Percentiles rank a stretch among this genome's conserved stretches.
These are phyloP conservation scores for Aphelocoma californica DNA, from an alignment of 2,797 vertebrate genomes.

Conservation along the genomic window DNA sequence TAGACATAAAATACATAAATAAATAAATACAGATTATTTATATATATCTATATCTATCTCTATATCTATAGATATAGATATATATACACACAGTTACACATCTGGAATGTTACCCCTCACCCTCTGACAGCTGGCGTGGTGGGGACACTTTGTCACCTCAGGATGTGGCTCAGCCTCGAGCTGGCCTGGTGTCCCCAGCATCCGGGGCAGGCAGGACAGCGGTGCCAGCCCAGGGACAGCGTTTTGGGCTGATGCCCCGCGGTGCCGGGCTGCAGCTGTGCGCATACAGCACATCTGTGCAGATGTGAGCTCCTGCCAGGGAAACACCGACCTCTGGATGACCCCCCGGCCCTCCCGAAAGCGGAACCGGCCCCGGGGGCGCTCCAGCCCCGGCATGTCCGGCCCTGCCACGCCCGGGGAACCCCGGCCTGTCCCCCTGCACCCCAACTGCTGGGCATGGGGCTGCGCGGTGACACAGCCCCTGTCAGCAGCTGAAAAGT, in stretches of 20 bases:
- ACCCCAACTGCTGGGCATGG: background rate
- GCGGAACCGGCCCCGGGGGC: rapidly evolving
- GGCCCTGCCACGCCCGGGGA: background rate
- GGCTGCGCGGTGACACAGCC: background rate
- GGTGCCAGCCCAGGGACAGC: background rate
- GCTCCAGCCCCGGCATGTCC: rapidly evolving
- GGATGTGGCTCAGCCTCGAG: background rate
- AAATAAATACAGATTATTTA: background rate
- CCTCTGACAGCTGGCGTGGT: rapidly evolving
- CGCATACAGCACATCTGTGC: conserved; percentile 62
- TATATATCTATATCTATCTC: no score
- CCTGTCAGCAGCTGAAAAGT: background rate
- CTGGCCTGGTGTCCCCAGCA: background rate
- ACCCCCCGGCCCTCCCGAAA: conserved; percentile 23
- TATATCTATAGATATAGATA: no score
- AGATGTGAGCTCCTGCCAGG: conserved; percentile 66
- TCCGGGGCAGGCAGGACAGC: no score
- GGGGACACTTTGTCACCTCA: background rate
- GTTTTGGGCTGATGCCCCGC: background rate
- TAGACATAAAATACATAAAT: background rate
- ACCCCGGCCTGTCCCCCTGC: background rate
- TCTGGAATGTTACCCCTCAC: background rate
- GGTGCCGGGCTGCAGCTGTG: background rate
- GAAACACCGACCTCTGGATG: conserved; percentile 57
- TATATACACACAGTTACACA: no score